Evolutionary conservation across 2,888 invertebrate genomes (phyloP), one percentile per base, ranked within the genome.

Genomic region (Drosophila mimetica): DNA sequence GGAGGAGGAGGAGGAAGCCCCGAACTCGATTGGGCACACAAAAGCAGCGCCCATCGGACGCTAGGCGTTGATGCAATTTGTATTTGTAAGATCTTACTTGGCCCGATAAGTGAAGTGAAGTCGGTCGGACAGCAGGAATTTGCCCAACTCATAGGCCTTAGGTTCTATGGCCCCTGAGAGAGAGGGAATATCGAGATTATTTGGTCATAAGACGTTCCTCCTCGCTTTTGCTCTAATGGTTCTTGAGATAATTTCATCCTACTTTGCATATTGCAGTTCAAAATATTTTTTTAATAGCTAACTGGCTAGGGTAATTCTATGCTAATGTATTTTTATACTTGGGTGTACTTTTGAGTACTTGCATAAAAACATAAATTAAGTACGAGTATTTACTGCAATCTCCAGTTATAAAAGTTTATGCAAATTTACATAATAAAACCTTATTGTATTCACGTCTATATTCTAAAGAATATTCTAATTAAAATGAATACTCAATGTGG

Each of bases 61-160:
- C 13, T n/a, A 57, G 84, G 81, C 88, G 84, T 86, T 71, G 77
- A 79, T 74, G 77, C 77, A 71, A 83, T 88, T 59, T 69, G 71
- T 58, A 72, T 69, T 58, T 65, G 59, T 75, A 63, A 69, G 79
- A 73, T 76, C 59, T 60, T 25, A 61, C 52, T 58, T 54, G 55
- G 66, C 46, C 67, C 51, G 66, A 85, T 79, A 66, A 75, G 59
- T 59, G 58, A 25, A 37, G 59, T 59, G 58, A 37, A 37, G 47
- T 47, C 25, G 14, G 20, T 22, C 20, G 20, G 13, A 28, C 48
- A 48, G 66, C 50, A 48, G 66, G 65, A 41, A 28, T 41, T 37
- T 28, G 32, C 32, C 32, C 25, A 25, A 34, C 41, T 51, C 39
- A 13, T 7, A 8, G 30, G 20, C n/a, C 16, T 41, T 22, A 11